Base-by-base conservation (phyloP, 2,888 invertebrate species). In the Nymphalis polychloros region DNA sequence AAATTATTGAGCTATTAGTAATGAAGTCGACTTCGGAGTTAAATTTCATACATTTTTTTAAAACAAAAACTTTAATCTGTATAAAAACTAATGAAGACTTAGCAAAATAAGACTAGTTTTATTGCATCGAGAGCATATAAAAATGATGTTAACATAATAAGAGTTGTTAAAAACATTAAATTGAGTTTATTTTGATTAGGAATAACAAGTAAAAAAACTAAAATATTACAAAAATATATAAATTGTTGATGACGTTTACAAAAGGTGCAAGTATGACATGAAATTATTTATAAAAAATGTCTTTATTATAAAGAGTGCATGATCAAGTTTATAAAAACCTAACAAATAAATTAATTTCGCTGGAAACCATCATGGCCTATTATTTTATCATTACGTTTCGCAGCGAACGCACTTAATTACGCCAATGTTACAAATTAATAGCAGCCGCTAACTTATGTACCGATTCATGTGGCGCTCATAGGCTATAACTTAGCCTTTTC, bases 401-500 rank as follows among this genome's bases (percentile, higher is more conserved):
- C 57, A 62, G n/a, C 6, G 41, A 60, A 59, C 47, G 55, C 49
- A 57, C 49, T 67, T 64, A 69, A 64, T 64, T 64, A 69, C 57
- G 53, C 48, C 55, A 66, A 61, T 68, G 63, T 19, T 63, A 50
- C 61, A 64, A 68, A 64, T 64, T 61, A 68, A 68, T 61, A 60
- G 31, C 46, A 59, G 17, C 31, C 17, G 20, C 27, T 48, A 63
- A 60, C 49, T 69, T 67, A 69, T 65, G 41, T 57, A 50, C 20
- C 41, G 35, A 49, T 69, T 60, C 55, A 55, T 23, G 62, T 50
- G 68, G 65, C 63, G 64, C 64, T 64, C 68, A 71, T 61, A 66
- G 63, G 69, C 63, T 49, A 72, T 73, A 73, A 71, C 47, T 73
- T 64, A 69, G 64, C 67, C 67, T 67, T 71, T 71, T 67, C 62